These are phyloP conservation scores for Lineus longissimus DNA, from an alignment of 1,140 invertebrate species.

Conservation along the genomic window DNA sequence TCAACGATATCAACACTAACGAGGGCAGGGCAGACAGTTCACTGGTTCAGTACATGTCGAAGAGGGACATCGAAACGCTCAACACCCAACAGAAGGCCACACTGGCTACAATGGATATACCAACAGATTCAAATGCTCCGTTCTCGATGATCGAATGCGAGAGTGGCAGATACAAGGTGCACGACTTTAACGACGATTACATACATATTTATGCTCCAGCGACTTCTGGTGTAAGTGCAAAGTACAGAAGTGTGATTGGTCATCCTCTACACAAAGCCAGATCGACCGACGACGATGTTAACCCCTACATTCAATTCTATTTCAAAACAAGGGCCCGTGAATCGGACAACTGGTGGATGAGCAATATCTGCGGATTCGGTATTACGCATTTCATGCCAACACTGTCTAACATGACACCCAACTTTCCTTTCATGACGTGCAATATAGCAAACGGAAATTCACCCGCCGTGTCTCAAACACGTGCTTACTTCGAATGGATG, in stretches of 20 bases:
- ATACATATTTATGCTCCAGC: not conserved
- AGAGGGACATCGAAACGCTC: not conserved
- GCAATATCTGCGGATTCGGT: not conserved
- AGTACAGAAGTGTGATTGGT: constrained; percentile 1
- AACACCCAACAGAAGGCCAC: constrained; percentile 7
- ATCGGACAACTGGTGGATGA: constrained; percentile 5
- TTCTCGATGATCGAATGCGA: constrained; percentile 6
- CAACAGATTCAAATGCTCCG: constrained; percentile 5
- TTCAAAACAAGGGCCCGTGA: not conserved
- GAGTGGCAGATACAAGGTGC: constrained; percentile 4
- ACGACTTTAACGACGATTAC: constrained; percentile 4
- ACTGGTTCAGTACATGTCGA: constrained; percentile 3
- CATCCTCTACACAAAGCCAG: constrained; percentile 1
- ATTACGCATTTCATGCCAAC: constrained; percentile 1
- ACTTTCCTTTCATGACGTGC: constrained; percentile 3
- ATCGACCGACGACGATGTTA: not conserved
- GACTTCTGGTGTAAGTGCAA: not conserved
- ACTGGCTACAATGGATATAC: constrained; percentile 3
- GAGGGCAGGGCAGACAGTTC: not conserved
- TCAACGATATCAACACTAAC: constrained; percentile 4
- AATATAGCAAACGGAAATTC: constrained; percentile 2
- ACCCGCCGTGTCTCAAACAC: not conserved
- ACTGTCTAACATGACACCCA: constrained; percentile 4
- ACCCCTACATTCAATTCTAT: constrained; percentile 3
- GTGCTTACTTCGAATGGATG: constrained; percentile 2